phyloP scores from a whole-genome alignment of 1,140 invertebrate species.

The Bradysia coprophila region DNA sequence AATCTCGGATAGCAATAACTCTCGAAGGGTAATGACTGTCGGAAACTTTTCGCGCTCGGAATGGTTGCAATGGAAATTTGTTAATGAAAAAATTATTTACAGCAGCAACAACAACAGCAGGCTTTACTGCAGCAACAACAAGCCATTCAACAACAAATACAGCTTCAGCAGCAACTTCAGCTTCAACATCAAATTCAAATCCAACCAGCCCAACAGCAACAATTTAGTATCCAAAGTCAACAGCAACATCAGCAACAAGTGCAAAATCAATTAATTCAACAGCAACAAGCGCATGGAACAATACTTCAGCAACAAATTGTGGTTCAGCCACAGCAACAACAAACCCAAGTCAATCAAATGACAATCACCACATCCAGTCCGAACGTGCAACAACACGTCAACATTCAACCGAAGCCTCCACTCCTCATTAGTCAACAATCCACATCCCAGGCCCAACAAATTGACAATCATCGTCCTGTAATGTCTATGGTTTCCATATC shows the following conservation, averaged over 20 bases:
- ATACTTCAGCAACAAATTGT: slow-evolving; percentile 21
- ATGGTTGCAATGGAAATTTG: too few species aligned
- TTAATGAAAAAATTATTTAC: too few species aligned
- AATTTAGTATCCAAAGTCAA: slow-evolving; percentile 21
- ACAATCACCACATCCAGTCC: not conserved
- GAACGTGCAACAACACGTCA: slow-evolving; percentile 2
- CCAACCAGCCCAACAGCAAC: slow-evolving; percentile 14
- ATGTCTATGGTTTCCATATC: not conserved
- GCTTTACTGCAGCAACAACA: slow-evolving; percentile 14
- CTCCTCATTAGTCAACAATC: not conserved
- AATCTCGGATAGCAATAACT: too few species aligned
- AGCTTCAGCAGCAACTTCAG: slow-evolving; percentile 25
- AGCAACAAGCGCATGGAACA: slow-evolving; percentile 18
- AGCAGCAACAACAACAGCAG: slow-evolving; percentile 12
- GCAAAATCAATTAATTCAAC: slow-evolving; percentile 19
- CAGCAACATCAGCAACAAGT: slow-evolving; percentile 23
- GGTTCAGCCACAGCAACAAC: slow-evolving; percentile 18
- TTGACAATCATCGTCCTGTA: not conserved
- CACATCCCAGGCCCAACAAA: not conserved
- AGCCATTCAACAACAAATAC: slow-evolving; percentile 15
- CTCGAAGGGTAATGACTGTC: too few species aligned
- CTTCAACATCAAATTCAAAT: slow-evolving; percentile 12
- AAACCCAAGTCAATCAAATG: slow-evolving; percentile 11
- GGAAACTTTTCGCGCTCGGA: too few species aligned
- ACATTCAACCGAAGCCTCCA: slow-evolving; percentile 4